Base-by-base conservation (phyloP, 2,888 invertebrate species). In the Ornithoptera alexandrae region DNA sequence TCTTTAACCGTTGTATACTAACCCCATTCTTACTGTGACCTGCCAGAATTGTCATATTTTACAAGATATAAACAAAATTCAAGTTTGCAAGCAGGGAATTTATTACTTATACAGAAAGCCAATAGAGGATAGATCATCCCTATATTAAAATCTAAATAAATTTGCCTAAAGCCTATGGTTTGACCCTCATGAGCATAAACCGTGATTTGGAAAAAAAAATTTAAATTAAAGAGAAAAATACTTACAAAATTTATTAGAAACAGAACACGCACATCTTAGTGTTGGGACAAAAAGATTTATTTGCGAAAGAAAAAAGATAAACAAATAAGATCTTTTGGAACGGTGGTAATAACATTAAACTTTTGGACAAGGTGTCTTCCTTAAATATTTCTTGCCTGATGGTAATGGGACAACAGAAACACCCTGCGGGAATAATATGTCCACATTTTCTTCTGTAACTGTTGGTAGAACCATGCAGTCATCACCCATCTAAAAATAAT, bases 401-500 rank as follows among this genome's bases (percentile, higher is more conserved):
- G 98, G 98, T 74, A 98, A 84, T 7, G 94, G 88, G 12, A 96
- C 85, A 4, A 94, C 93, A 42, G 94, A 94, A 15, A 96, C 93
- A 17, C 95, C 95, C 65, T 93, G 90, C 0, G 97, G 97, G 84
- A 98, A 98, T 53, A 95, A 84, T 67, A 89, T 89, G 30, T 92
- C 87, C 6, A 96, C 93, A 78, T 98, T 95, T 22, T 95, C 95
- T 7, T 94, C 93, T 1, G 95, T 91, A 0, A 98, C 92, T 1
- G 94, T 94, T 1, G 99, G 99, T 73, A 97, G 92, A 46, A 99
- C 96, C 98, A 99, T 98, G 75, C 98, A 98, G 36, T 95, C 94
- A 4, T 95, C 95, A 8, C 98, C 98, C 82, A 93, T 90, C 96
- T 98, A 84, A 94, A 57, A 57, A 10, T 57, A 50, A 50, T 17